These are phyloP conservation scores for Canis aureus DNA, from an alignment of 2,113 vertebrate species.

Conservation along the genomic window DNA sequence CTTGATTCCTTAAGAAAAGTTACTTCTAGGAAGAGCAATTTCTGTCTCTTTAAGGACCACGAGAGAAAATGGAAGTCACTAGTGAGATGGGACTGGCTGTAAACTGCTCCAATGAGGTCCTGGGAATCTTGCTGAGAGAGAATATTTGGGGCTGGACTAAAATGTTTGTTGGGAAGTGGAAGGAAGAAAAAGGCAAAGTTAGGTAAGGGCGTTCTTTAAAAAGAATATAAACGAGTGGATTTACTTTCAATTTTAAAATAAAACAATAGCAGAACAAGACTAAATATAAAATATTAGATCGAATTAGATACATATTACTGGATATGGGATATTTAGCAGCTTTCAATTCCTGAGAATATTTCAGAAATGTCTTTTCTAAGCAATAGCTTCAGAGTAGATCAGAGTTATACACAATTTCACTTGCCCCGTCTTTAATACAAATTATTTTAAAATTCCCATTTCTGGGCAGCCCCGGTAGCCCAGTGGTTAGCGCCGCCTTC, in stretches of 20 bases:
- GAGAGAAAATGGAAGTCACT: conserved; percentile 67
- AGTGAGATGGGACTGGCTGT: conserved; percentile 49
- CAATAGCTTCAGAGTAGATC: background rate
- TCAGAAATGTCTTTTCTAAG: background rate
- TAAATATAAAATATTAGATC: background rate
- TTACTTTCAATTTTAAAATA: conserved; percentile 62
- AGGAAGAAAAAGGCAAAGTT: conserved; percentile 53
- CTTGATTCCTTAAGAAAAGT: conserved; percentile 39
- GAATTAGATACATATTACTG: background rate
- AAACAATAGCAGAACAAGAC: background rate
- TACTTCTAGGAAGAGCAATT: conserved; percentile 43
- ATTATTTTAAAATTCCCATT: background rate
- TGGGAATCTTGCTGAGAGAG: conserved; percentile 62
- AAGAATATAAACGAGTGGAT: conserved; percentile 53
- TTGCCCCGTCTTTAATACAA: background rate
- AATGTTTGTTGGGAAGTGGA: conserved; percentile 29
- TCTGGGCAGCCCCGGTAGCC: background rate
- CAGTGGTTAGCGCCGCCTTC: too few species aligned
- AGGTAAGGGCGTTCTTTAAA: background rate
- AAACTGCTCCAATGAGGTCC: conserved; percentile 54
- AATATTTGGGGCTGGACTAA: conserved; percentile 51
- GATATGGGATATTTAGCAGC: background rate
- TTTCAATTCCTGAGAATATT: conserved; percentile 22
- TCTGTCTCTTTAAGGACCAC: conserved; percentile 70
- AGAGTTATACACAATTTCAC: background rate